Conservation (phyloP, 2,113 vertebrate species). For the Gopherus flavomarginatus region DNA sequence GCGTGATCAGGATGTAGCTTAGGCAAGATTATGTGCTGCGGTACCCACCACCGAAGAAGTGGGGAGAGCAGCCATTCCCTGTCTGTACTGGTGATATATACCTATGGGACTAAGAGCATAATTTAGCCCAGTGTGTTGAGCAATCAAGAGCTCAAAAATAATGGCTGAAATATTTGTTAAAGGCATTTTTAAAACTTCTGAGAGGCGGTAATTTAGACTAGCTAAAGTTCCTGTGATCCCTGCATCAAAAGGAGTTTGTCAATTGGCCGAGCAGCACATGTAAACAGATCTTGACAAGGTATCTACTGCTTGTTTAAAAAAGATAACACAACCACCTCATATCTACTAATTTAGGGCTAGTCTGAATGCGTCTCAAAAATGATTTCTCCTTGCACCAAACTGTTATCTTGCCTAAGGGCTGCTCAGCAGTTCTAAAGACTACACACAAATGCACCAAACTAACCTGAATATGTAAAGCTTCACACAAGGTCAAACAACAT, state of each 20-base stretch:
- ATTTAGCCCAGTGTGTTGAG: not conserved
- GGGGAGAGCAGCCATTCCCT: not conserved
- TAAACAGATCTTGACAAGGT: constrained; percentile 18
- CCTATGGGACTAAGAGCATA: rapidly evolving
- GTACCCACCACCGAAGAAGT: not conserved
- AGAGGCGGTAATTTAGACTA: not conserved
- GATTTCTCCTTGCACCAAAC: constrained; percentile 32
- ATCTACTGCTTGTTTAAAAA: constrained; percentile 17
- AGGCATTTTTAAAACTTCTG: not conserved
- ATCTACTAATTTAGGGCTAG: constrained; percentile 28
- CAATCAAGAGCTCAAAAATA: not conserved
- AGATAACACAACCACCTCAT: not conserved
- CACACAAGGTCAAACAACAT: constrained; percentile 57
- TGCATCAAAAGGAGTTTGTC: constrained; percentile 19
- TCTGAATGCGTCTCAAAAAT: constrained; percentile 36
- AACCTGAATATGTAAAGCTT: constrained; percentile 39
- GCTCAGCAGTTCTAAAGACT: constrained; percentile 44
- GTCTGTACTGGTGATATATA: not conserved
- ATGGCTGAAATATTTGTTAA: not conserved
- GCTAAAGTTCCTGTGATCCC: not conserved
- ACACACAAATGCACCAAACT: not conserved
- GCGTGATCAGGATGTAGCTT: not conserved
- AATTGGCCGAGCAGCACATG: not conserved
- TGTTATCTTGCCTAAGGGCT: not conserved
- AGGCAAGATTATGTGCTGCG: not conserved